Conservation (phyloP, 1,140 invertebrate genomes). For the Drosophila grimshawi region DNA sequence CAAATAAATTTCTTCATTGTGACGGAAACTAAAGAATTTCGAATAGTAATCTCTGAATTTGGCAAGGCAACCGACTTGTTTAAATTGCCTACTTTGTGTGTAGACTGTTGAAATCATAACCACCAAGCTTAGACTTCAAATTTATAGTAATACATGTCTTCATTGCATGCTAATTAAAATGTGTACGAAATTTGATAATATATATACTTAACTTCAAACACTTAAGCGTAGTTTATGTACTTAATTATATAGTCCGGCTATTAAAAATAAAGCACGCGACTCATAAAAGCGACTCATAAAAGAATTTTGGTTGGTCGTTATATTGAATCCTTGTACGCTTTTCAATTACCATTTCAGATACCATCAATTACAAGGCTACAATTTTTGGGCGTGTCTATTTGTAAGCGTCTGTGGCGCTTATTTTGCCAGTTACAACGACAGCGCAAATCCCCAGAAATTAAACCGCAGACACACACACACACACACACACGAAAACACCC, state of each 20-base stretch:
- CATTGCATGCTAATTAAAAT: no score
- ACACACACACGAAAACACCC: constrained; percentile 19
- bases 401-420: constrained; percentile 9
- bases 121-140: no score
- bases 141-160: no score
- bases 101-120: no score
- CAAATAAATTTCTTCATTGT: not conserved
- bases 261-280: no score
- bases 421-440: constrained; percentile 27
- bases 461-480: constrained; percentile 57
- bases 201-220: no score
- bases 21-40: not conserved
- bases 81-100: not conserved
- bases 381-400: not conserved
- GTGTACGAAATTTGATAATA: no score
- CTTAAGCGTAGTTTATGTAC: no score
- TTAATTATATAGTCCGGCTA: no score
- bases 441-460: constrained; percentile 48
- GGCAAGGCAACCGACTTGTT: not conserved
- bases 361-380: constrained; percentile 35
- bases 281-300: no score
- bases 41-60: no score
- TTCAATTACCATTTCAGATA: constrained; percentile 51
- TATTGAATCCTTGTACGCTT: constrained; percentile 20
- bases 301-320: not conserved